Percentiles rank a stretch among this genome's conserved stretches.
These are phyloP conservation scores for Vulpes lagopus DNA, from an alignment of 2,113 vertebrate species.

Conservation along the genomic window DNA sequence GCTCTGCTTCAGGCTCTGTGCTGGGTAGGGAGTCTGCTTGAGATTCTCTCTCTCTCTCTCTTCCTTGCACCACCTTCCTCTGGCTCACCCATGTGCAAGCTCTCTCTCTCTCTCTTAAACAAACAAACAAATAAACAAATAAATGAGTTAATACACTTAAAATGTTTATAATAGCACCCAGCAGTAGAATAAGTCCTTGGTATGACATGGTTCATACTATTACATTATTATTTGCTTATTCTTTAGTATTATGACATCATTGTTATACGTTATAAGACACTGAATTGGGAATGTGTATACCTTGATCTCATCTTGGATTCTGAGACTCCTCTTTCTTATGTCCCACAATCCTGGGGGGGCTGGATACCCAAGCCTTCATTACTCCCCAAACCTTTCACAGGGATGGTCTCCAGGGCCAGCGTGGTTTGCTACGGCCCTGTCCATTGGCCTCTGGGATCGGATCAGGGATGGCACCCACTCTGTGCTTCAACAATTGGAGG, in stretches of 20 bases:
- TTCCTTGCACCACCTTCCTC: background rate
- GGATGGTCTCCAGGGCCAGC: background rate
- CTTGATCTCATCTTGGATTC: background rate
- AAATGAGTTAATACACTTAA: background rate
- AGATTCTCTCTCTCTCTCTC: background rate
- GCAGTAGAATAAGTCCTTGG: background rate
- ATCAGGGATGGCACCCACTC: background rate
- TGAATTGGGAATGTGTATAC: background rate
- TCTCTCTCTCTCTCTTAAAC: background rate
- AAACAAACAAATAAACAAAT: background rate
- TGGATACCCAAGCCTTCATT: background rate
- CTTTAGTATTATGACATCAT: background rate
- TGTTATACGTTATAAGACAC: background rate
- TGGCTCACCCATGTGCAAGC: background rate
- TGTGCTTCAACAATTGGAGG: background rate
- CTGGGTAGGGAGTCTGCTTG: background rate
- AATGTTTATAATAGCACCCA: background rate
- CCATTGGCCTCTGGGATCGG: background rate
- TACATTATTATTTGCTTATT: background rate
- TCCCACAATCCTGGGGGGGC: background rate
- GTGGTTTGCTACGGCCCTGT: background rate
- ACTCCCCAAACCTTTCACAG: background rate
- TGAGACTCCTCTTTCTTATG: background rate
- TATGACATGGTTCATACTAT: background rate
- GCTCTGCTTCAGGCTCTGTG: background rate